Base-by-base conservation (phyloP, 2,797 vertebrate genomes). In the Acrossocheilus wenchowensis region DNA sequence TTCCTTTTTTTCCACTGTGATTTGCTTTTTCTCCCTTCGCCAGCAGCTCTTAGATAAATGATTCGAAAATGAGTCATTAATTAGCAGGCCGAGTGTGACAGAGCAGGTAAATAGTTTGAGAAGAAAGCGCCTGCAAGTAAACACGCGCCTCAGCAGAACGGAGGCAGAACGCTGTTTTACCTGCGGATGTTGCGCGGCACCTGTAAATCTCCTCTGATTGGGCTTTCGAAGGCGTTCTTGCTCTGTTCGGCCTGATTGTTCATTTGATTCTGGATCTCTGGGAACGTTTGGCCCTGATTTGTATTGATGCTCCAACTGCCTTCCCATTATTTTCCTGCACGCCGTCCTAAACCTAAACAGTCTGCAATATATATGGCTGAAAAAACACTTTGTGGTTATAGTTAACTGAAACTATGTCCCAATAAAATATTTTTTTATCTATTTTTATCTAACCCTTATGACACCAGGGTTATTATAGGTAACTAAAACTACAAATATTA, bases 51-150 rank as follows among this genome's bases (percentile, higher is more conserved):
- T 81, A 92, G 94, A 95, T 95, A 94, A 94, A 95, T 94, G 93
- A 93, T 92, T 93, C 83, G 87, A 93, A 94, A 94, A 95, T 94
- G 93, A 94, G 94, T 95, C 93, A 94, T 95, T 95, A 95, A 95
- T 96, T 95, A 95, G 93, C 93, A 91, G 92, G 90, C 92, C 83
- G 87, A 90, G 92, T 95, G 95, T 94, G 94, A 95, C 93, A 92
- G 94, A 94, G 93, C 93, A 94, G 94, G 95, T 94, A 95, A 95
- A 95, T 93, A 94, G 94, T 96, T 95, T 89, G 91, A 92, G 89
- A 84, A 90, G 88, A 86, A 90, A 89, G 90, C 88, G 90, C 26
- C 86, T 82, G 86, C 57, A 79, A 87, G 87, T 88, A 89, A 91
- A 91, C 90, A 88, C 84, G 78, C 82, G 36, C 66, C 84, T 91